A percentile compares a stretch with the other conserved stretches of the same genome.
Conservation (phyloP, 2,888 invertebrate species). For the Scaptomyza flava region DNA sequence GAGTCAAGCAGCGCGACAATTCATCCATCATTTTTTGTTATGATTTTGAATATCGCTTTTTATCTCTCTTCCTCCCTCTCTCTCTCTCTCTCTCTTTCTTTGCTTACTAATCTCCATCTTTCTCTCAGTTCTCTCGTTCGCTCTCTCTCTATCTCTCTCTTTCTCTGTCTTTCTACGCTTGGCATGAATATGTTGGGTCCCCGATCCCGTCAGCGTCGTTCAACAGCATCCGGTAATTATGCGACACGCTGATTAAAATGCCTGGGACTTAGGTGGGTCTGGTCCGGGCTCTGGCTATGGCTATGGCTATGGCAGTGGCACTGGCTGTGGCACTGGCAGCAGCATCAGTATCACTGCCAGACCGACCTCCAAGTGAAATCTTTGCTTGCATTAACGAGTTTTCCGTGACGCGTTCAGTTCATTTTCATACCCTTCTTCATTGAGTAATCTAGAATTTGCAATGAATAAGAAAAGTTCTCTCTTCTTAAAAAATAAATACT, state of each 20-base stretch:
- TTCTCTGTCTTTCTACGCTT: constrained; percentile 43
- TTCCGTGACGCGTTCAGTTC: constrained; percentile 74
- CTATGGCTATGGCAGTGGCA: constrained; percentile 6
- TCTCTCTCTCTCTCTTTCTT: neutral
- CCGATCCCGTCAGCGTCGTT: constrained; percentile 54
- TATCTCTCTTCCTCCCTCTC: neutral
- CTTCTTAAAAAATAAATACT: too few relatives aligned
- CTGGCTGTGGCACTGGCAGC: constrained; percentile 1
- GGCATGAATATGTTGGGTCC: constrained; percentile 47
- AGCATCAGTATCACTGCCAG: constrained; percentile 18
- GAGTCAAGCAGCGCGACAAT: constrained; percentile 81
- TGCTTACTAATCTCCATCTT: neutral
- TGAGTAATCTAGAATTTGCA: neutral
- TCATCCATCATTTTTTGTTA: constrained; percentile 81
- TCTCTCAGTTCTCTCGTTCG: constrained; percentile 1
- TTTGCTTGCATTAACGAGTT: constrained; percentile 79
- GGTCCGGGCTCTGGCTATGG: constrained; percentile 36
- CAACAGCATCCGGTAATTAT: constrained; percentile 84
- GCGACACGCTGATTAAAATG: constrained; percentile 84
- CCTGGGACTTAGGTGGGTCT: constrained; percentile 76
- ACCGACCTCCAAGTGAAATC: constrained; percentile 77
- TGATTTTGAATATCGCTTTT: constrained; percentile 67
- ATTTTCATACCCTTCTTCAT: constrained; percentile 30
- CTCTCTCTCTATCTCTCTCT: neutral
- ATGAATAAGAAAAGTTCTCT: too few relatives aligned